Percentiles rank a stretch among this genome's conserved stretches.
Conservation (phyloP, 2,797 vertebrate species). For the Mus spretus region DNA sequence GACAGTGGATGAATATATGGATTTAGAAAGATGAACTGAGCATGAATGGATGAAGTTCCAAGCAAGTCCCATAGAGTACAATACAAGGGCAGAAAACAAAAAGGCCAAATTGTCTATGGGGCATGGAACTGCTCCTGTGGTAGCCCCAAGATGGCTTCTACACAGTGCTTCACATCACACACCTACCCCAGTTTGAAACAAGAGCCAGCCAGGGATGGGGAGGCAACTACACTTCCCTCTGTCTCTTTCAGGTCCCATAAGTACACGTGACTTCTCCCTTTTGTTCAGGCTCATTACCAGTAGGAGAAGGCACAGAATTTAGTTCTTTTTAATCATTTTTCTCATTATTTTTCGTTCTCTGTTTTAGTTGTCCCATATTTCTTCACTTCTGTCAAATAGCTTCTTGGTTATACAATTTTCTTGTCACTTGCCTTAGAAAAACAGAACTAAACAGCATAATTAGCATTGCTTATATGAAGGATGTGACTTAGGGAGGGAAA, state of each 20-base stretch:
- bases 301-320: slow-evolving; percentile 67
- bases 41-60: background rate
- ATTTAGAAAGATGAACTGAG: background rate
- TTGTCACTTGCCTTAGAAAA: slow-evolving; percentile 86
- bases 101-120: background rate
- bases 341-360: slow-evolving; percentile 79
- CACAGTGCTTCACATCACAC: background rate
- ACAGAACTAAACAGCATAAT: slow-evolving; percentile 87
- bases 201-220: background rate
- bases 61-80: background rate
- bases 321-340: slow-evolving; percentile 80
- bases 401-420: slow-evolving; percentile 87
- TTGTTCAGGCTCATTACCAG: slow-evolving; percentile 81
- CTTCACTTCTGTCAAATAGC: slow-evolving; percentile 85
- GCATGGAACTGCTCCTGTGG: background rate
- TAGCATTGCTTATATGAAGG: slow-evolving; percentile 87
- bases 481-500: slow-evolving; percentile 74
- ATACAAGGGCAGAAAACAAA: background rate
- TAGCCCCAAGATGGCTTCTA: background rate
- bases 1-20: background rate
- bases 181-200: background rate
- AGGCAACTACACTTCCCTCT: background rate
- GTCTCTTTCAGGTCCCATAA: slow-evolving; percentile 24
- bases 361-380: slow-evolving; percentile 85
- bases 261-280: slow-evolving; percentile 62